Conservation (phyloP, 2,888 invertebrate species). For the Sphinx pinastri region DNA sequence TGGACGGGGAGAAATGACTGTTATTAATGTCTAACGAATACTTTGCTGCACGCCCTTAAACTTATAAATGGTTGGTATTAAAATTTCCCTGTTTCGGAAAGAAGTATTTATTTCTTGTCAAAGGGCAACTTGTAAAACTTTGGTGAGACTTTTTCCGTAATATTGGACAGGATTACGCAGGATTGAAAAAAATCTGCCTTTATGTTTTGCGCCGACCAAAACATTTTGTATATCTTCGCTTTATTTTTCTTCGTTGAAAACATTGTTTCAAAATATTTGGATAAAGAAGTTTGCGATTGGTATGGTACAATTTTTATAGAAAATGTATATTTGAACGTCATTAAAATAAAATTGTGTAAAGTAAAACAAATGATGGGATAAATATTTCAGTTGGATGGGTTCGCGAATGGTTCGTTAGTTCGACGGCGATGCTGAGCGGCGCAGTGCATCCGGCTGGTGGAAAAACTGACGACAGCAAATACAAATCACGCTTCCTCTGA, state of each 20-base stretch:
- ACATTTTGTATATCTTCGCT: conserved; percentile 14
- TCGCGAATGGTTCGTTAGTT: conserved; percentile 76
- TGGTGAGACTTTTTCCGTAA: conserved; percentile 39
- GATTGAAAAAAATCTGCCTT: conserved; percentile 23
- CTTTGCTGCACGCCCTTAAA: conserved; percentile 51
- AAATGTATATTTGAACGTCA: conserved; percentile 5
- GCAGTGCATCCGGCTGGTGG: conserved; percentile 62
- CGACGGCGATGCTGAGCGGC: conserved; percentile 59
- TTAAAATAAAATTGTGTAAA: conserved; percentile 48
- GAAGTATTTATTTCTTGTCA: conserved; percentile 52
- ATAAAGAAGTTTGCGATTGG: background rate
- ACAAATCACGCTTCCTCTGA: conserved; percentile 70
- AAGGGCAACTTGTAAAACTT: conserved; percentile 44
- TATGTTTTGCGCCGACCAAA: background rate
- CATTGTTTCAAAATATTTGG: background rate
- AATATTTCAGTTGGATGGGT: conserved; percentile 68
- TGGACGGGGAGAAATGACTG: conserved; percentile 47
- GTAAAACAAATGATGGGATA: conserved; percentile 63
- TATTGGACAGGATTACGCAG: conserved; percentile 25
- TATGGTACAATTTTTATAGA: background rate
- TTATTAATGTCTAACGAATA: conserved; percentile 54
- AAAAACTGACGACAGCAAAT: conserved; percentile 74
- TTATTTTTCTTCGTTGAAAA: background rate
- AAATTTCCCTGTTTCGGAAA: conserved; percentile 49
- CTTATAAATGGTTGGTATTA: conserved; percentile 53